Evolutionary conservation across 2,888 invertebrate species (phyloP), one percentile per base, ranked within the genome.

Genomic region (Drosophila anomelani): DNA sequence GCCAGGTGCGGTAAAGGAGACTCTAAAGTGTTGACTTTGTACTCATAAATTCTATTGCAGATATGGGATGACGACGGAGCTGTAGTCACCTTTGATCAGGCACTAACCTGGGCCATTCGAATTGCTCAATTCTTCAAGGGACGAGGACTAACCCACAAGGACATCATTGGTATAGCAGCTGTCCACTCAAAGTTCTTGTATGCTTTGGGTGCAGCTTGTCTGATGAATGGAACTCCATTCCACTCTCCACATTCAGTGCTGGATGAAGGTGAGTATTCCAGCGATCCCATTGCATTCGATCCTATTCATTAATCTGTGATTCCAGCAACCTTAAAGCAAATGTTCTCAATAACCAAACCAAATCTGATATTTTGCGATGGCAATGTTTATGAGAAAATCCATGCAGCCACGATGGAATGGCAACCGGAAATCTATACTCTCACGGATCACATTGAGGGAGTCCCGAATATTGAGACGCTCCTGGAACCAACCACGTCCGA

Each of bases 211-310:
- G 32, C 34, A 34, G 49, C 32, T 12, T 51, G 49, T 17, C 8
- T 51, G 8, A 32, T 51, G 34, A 32, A 51, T 17, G 51, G 51
- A 34, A 51, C 51, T 34, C 51, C 51, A 4, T 47, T 47, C n/a
- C 29, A 47, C 3, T 10, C 47, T 0, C 47, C 47, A 3, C 47
- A 47, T 7, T 2, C 51, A 20, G 34, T 51, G 9, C 5, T 51
- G n/a, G 51, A 51, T 17, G 51, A 51, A 51, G 51, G 49, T 3
- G 9, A 12, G 1, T n/a, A 26, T 47, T 9, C n/a, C 9, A n/a
- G n/a, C n/a, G n/a, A n/a, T n/a, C n/a, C n/a, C n/a, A n/a, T n/a
- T n/a, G n/a, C n/a, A n/a, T n/a, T n/a, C n/a, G n/a, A n/a, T n/a
- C n/a, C n/a, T n/a, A n/a, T n/a, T n/a, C n/a, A n/a, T n/a, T n/a